Percentiles rank a stretch among this genome's conserved stretches.
Conservation (phyloP, 2,113 vertebrate species). For the Condylura cristata region DNA sequence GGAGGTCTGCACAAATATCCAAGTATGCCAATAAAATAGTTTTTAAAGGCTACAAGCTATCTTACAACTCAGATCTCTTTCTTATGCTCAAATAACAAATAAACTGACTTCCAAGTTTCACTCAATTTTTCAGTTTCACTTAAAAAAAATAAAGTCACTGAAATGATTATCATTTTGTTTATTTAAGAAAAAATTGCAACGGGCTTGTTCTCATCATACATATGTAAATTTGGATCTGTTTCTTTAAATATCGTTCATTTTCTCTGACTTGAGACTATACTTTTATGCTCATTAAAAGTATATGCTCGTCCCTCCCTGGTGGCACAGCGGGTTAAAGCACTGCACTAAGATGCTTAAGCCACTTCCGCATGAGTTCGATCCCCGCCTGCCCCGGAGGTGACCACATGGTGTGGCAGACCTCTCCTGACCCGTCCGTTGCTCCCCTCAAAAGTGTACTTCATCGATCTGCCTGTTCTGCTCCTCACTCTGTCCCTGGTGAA, state of each 20-base stretch:
- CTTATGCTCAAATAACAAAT: background rate
- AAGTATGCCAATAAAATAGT: background rate
- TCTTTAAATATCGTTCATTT: background rate
- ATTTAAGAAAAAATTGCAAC: background rate
- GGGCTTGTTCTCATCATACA: background rate
- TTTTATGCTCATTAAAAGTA: background rate
- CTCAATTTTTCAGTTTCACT: background rate
- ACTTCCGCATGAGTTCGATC: no score
- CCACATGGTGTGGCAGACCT: no score
- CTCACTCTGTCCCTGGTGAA: no score
- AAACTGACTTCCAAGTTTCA: background rate
- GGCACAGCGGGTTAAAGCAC: no score
- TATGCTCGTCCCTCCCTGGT: no score
- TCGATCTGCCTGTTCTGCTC: no score
- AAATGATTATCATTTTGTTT: background rate
- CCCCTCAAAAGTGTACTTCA: no score
- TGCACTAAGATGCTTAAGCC: no score
- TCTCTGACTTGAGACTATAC: background rate
- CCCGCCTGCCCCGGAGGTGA: no score
- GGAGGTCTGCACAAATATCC: background rate
- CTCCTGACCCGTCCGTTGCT: no score
- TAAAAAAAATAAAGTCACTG: background rate
- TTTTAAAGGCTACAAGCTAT: background rate
- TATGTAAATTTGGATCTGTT: background rate
- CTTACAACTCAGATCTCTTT: background rate